Evolutionary conservation across 1,140 invertebrate species (phyloP).

Genomic region (Bombus fervidus): DNA sequence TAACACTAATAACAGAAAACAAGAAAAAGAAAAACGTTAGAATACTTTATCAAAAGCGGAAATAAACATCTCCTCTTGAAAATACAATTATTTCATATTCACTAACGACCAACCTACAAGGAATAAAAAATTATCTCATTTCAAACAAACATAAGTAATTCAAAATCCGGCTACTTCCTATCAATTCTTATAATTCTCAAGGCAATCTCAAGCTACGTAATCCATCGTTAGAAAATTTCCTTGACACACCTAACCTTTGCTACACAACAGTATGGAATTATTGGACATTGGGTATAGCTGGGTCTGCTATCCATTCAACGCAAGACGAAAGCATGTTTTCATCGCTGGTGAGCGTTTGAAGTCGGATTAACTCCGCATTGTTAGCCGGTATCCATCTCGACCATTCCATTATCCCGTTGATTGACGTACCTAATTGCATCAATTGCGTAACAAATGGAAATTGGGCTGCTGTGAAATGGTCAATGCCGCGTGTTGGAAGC

Average conservation of each 20-base stretch:
- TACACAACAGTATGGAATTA: background rate
- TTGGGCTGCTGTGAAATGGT: slow-evolving; percentile 66
- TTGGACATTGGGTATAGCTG: background rate
- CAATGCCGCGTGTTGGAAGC: slow-evolving; percentile 62
- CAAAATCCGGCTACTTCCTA: background rate
- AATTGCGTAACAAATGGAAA: slow-evolving; percentile 71
- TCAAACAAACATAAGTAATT: background rate
- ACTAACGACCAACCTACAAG: too few relatives aligned
- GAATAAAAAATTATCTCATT: too few relatives aligned
- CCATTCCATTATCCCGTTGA: slow-evolving; percentile 62
- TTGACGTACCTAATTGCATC: slow-evolving; percentile 73
- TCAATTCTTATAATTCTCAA: too few relatives aligned
- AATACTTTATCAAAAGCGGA: too few relatives aligned
- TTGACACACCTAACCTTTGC: background rate
- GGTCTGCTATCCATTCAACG: background rate
- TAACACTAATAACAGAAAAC: too few relatives aligned
- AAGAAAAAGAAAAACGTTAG: too few relatives aligned
- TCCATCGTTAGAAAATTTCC: background rate
- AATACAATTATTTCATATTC: too few relatives aligned
- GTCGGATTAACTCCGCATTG: slow-evolving; percentile 48
- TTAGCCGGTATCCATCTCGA: slow-evolving; percentile 28
- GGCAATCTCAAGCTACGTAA: too few relatives aligned
- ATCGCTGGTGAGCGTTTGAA: slow-evolving; percentile 34
- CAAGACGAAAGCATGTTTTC: slow-evolving; percentile 18
- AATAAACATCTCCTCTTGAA: too few relatives aligned